A percentile compares a stretch with the other conserved stretches of the same genome.
phyloP scores from a whole-genome alignment of 2,888 invertebrate species.

The Meiosimyza decipiens region DNA sequence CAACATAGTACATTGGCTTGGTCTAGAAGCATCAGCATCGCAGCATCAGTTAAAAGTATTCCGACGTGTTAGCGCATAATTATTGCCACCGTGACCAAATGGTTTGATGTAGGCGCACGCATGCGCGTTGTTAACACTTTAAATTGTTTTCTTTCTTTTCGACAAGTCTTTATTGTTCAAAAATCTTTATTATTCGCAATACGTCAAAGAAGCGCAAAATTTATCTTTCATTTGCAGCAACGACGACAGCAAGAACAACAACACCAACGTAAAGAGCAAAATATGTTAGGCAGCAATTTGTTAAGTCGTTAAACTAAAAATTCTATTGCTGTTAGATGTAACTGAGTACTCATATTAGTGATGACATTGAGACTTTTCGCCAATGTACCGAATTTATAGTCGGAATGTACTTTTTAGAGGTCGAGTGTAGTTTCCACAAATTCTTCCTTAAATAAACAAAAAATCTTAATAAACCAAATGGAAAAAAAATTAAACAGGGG shows the following conservation, averaged over 20 bases:
- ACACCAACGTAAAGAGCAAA: conserved; percentile 6
- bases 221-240: not conserved
- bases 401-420: too few species aligned
- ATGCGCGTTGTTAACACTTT: conserved; percentile 31
- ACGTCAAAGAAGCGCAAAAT: conserved; percentile 17
- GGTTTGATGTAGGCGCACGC: conserved; percentile 37
- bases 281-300: too few species aligned
- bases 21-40: not conserved
- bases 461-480: too few species aligned
- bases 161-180: not conserved
- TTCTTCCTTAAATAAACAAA: too few species aligned
- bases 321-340: too few species aligned
- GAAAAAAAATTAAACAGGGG: too few species aligned
- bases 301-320: too few species aligned
- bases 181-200: conserved; percentile 3
- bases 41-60: conserved; percentile 7
- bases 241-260: conserved; percentile 6
- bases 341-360: too few species aligned
- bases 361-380: too few species aligned
- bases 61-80: conserved; percentile 39
- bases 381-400: too few species aligned
- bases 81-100: conserved; percentile 37
- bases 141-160: conserved; percentile 3
- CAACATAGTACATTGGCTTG: not conserved
- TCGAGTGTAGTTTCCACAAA: too few species aligned